Evolutionary conservation across 2,797 vertebrate genomes (phyloP), one percentile per base, ranked within the genome.

Genomic region (Liasis olivaceus): DNA sequence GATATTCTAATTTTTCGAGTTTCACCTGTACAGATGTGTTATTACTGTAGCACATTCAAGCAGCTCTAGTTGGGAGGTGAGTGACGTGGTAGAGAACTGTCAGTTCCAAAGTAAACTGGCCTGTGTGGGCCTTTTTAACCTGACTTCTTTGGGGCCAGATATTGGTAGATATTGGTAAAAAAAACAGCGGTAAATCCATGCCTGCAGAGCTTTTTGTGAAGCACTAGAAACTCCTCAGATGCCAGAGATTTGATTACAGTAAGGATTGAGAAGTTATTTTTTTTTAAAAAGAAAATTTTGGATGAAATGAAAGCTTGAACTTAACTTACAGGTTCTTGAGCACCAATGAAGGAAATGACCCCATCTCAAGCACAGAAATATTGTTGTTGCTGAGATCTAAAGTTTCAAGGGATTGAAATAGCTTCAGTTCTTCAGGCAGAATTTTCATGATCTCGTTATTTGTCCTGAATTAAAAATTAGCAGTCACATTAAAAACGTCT

Each of bases 311-410:
- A 64, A 69, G 9, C 12, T 13, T 69, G 28, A 60, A 17, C 56
- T 54, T 91, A 89, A 98, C 99, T 99, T 97, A 99, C 99, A 99
- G 97, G 97, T 98, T 98, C 95, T 98, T 99, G 90, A 99, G 98
- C 0, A 98, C 98, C 90, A 99, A 95, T 0, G 95, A 91, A 20
- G 99, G 99, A 98, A 99, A 99, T 20, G 98, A 98, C 91, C 96
- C 95, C 0, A 97, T 94, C 97, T 98, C 98, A 81, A 99, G 94
- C 51, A 99, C 98, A 36, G 97, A 98, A 88, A 99, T 98, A 94
- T 98, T 98, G 97, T 99, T 99, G 96, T 97, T 98, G 97, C 99
- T 99, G 94, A 99, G 97, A 97, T 99, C 99, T 94, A 99, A 98
- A 31, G 98, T 99, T 98, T 99, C 98, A 94, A 99, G 97, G 63